Percentiles rank a stretch among this genome's conserved stretches.
Conservation (phyloP, 2,797 vertebrate genomes). For the Spondyliosoma cantharus region DNA sequence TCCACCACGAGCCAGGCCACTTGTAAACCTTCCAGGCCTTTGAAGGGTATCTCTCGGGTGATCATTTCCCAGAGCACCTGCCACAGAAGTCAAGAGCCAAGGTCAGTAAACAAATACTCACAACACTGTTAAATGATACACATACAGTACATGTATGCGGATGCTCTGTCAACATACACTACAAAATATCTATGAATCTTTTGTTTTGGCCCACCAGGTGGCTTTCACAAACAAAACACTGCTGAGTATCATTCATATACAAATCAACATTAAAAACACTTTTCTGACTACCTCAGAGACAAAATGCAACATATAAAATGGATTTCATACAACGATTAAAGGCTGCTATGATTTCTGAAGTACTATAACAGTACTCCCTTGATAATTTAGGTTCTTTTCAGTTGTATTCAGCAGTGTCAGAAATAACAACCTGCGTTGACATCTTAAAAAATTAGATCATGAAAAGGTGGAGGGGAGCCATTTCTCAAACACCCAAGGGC, state of each 20-base stretch:
- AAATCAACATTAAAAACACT: slow-evolving; percentile 27
- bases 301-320: slow-evolving; percentile 22
- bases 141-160: not conserved
- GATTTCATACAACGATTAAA: slow-evolving; percentile 9
- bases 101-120: slow-evolving; percentile 20
- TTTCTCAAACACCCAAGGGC: slow-evolving; percentile 15
- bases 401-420: slow-evolving; percentile 29
- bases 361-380: slow-evolving; percentile 12
- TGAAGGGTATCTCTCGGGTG: slow-evolving; percentile 98
- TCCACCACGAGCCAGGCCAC: slow-evolving; percentile 99
- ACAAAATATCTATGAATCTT: not conserved
- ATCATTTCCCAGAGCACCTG: slow-evolving; percentile 99
- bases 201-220: not conserved
- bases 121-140: not conserved
- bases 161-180: not conserved
- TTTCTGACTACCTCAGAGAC: slow-evolving; percentile 9
- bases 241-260: not conserved
- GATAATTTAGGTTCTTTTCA: slow-evolving; percentile 41
- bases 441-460: slow-evolving; percentile 29
- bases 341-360: slow-evolving; percentile 13
- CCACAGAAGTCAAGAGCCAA: slow-evolving; percentile 37
- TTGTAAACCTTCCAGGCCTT: slow-evolving; percentile 98
- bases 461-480: slow-evolving; percentile 43
- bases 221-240: slow-evolving; percentile 15
- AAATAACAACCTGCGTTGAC: slow-evolving; percentile 38